Base-by-base conservation (phyloP, 2,113 vertebrate species). In the Corydoras maculifer region DNA sequence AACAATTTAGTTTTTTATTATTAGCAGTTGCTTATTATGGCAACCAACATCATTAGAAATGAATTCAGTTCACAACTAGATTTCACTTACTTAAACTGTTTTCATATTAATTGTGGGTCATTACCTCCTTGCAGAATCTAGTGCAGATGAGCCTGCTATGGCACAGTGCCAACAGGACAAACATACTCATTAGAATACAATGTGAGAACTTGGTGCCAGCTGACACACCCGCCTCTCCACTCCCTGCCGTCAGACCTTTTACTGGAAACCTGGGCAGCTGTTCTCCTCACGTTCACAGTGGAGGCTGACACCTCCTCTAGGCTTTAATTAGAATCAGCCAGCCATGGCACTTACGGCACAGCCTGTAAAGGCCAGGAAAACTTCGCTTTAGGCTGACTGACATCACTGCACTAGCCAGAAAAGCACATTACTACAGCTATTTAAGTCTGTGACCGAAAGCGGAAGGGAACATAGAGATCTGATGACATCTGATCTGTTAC, bases 241-340 rank as follows among this genome's bases (percentile, higher is more conserved):
- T 74, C 31, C 62, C 60, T 70, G 50, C 69, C 18, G 51, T 14
- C 73, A 63, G 35, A 57, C 74, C 77, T 74, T 70, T 82, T 80
- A 82, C 77, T 78, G 81, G 78, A 82, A 82, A 65, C 66, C 51
- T 69, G 60, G 65, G 65, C 79, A 80, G 78, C 78, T 82, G 81
- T 77, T 77, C 49, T 58, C n/a, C 32, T 72, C 58, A 65, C 55
- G 66, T 75, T 78, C 69, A 67, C 72, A 32, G 53, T 62, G 68
- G 35, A 68, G 60, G 64, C 67, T 63, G 58, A 80, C 75, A 77
- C 77, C 72, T 72, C 75, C 70, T n/a, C 61, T 68, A 69, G 48
- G 65, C 55, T 75, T 78, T 78, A 75, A 66, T 75, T 75, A 72
- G 73, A 72, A 65, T 68, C 67, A 69, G 57, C 65, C 68, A 68